These are phyloP conservation scores for Coendou prehensilis DNA, from an alignment of 2,797 vertebrate genomes.

Conservation along the genomic window DNA sequence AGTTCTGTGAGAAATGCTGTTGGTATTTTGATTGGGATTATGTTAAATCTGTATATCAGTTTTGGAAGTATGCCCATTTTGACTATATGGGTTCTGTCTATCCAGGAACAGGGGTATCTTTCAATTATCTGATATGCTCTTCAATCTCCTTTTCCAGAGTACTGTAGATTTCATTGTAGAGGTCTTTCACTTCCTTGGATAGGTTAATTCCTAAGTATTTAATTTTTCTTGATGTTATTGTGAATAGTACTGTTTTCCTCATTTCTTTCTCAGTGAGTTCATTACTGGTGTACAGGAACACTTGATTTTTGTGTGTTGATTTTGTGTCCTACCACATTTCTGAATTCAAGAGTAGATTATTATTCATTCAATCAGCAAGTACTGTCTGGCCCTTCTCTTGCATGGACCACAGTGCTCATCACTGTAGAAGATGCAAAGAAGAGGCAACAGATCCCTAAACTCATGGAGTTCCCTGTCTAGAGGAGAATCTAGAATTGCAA, in stretches of 20 bases:
- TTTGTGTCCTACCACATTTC: neutral
- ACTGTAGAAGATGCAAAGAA: neutral
- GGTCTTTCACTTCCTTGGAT: neutral
- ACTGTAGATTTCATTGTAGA: neutral
- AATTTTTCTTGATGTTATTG: neutral
- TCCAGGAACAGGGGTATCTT: neutral
- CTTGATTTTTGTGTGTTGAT: neutral
- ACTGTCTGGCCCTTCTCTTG: neutral
- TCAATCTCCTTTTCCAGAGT: neutral
- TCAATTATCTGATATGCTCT: neutral
- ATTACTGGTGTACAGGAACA: neutral
- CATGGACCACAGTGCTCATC: neutral
- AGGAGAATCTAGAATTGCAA: slow-evolving; percentile 29
- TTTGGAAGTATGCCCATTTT: neutral
- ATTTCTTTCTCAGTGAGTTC: neutral
- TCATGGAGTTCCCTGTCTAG: neutral
- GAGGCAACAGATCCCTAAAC: neutral
- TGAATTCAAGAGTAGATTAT: slow-evolving; percentile 20
- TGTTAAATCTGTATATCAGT: neutral
- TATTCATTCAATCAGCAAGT: slow-evolving; percentile 31
- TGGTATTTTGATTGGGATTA: neutral
- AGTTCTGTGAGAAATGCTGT: neutral
- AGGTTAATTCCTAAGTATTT: neutral
- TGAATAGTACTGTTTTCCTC: neutral
- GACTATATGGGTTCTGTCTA: neutral